These are phyloP conservation scores for Cirrhinus mrigala DNA, from an alignment of 2,797 vertebrate species.

Conservation along the genomic window DNA sequence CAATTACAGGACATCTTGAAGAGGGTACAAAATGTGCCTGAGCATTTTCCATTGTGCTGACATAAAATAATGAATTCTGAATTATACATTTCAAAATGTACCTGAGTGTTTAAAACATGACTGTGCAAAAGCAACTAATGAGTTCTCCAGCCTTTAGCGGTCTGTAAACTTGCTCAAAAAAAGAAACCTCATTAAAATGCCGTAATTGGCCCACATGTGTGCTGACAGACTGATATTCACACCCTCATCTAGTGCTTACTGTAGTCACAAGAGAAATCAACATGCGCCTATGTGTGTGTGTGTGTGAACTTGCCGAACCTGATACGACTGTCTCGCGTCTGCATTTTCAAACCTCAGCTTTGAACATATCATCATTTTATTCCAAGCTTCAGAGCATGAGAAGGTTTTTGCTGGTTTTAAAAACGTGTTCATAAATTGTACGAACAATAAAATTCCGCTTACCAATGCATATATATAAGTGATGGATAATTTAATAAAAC, in stretches of 20 bases:
- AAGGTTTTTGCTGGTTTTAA: background rate
- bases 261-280: constrained; percentile 58
- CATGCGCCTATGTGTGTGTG: background rate
- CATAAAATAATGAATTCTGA: background rate
- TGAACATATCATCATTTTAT: background rate
- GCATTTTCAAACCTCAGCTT: constrained; percentile 10
- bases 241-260: constrained; percentile 47
- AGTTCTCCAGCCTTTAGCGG: constrained; percentile 27
- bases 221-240: constrained; percentile 54
- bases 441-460: background rate
- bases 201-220: constrained; percentile 60
- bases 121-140: constrained; percentile 26
- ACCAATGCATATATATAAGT: background rate
- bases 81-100: background rate
- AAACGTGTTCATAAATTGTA: background rate
- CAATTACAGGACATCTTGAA: background rate
- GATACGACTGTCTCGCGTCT: constrained; percentile 26
- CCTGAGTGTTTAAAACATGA: constrained; percentile 27
- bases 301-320: constrained; percentile 20
- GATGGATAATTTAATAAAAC: background rate
- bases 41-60: background rate
- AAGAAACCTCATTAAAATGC: constrained; percentile 52
- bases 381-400: background rate
- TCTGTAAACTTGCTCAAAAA: constrained; percentile 10
- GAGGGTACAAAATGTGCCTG: background rate